Conservation (phyloP, 1,140 invertebrate species). For the Heliconius nattereri region DNA sequence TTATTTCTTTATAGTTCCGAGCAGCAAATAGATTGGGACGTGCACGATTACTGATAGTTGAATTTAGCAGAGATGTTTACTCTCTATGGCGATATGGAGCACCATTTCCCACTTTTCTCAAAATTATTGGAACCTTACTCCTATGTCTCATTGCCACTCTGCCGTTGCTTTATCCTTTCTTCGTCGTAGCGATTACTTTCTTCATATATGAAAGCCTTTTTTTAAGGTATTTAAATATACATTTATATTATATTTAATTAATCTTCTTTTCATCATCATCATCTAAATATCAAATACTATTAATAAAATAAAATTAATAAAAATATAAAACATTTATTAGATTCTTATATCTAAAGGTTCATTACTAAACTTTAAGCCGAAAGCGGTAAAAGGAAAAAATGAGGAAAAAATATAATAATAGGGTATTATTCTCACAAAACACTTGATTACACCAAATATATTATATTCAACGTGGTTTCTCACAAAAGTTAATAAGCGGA, state of each 20-base stretch:
- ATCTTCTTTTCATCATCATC: no score
- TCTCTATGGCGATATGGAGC: conserved; percentile 71
- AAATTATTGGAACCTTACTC: conserved; percentile 66
- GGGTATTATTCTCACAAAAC: no score
- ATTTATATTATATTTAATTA: neutral
- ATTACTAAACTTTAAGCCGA: no score
- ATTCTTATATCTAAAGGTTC: no score
- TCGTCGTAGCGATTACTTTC: conserved; percentile 59
- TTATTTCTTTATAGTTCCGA: conserved; percentile 51
- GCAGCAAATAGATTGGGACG: conserved; percentile 57
- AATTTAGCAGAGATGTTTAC: conserved; percentile 61
- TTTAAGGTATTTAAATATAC: conserved; percentile 51
- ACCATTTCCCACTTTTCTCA: conserved; percentile 75
- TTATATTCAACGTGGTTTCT: no score
- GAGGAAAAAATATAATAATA: no score
- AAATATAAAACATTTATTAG: no score
- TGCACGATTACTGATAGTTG: conserved; percentile 48
- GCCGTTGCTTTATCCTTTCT: conserved; percentile 69
- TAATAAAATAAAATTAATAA: no score
- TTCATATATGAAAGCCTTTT: conserved; percentile 65
- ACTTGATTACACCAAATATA: no score
- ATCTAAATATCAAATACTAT: no score
- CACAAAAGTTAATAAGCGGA: no score
- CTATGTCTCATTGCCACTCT: conserved; percentile 62
- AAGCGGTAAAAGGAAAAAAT: no score